phyloP scores from a whole-genome alignment of 1,140 invertebrate genomes.

The Trialeurodes vaporariorum region DNA sequence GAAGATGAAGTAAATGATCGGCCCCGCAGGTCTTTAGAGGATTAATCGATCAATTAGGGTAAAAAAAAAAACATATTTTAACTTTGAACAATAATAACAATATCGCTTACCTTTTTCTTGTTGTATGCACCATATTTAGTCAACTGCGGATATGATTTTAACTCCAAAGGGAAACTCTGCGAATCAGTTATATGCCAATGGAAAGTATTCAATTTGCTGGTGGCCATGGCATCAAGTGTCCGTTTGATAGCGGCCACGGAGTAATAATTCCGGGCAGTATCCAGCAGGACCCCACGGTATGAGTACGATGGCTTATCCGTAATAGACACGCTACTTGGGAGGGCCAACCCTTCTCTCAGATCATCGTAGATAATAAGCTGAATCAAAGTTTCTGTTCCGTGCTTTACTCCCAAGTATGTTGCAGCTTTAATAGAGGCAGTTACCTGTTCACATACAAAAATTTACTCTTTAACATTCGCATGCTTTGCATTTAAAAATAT shows the following conservation, averaged over 20 bases:
- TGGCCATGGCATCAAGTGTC: slow-evolving; percentile 66
- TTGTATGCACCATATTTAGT: slow-evolving; percentile 59
- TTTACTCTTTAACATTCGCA: too few relatives aligned
- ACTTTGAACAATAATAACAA: too few relatives aligned
- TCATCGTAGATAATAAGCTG: slow-evolving; percentile 64
- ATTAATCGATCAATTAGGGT: too few relatives aligned
- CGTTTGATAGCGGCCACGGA: slow-evolving; percentile 51
- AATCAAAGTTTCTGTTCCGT: slow-evolving; percentile 63
- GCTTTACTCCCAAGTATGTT: slow-evolving; percentile 59
- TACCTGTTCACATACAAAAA: too few relatives aligned
- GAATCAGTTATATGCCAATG: slow-evolving; percentile 87
- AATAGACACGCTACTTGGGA: slow-evolving; percentile 46
- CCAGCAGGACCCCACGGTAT: slow-evolving; percentile 61
- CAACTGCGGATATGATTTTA: slow-evolving; percentile 51
- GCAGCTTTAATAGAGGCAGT: slow-evolving; percentile 46
- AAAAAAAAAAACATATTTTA: too few relatives aligned
- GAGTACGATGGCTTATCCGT: slow-evolving; percentile 56
- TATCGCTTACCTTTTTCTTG: slow-evolving; percentile 42
- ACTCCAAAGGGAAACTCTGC: slow-evolving; percentile 70
- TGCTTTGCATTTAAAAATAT: too few relatives aligned
- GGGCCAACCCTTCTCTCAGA: slow-evolving; percentile 43
- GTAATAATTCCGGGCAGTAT: slow-evolving; percentile 64
- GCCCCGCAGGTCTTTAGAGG: too few relatives aligned
- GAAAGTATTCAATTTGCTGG: slow-evolving; percentile 70
- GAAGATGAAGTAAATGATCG: too few relatives aligned